Evolutionary conservation across 1,140 invertebrate species (phyloP), one percentile per base, ranked within the genome.

Genomic region (Antheraea pernyi): DNA sequence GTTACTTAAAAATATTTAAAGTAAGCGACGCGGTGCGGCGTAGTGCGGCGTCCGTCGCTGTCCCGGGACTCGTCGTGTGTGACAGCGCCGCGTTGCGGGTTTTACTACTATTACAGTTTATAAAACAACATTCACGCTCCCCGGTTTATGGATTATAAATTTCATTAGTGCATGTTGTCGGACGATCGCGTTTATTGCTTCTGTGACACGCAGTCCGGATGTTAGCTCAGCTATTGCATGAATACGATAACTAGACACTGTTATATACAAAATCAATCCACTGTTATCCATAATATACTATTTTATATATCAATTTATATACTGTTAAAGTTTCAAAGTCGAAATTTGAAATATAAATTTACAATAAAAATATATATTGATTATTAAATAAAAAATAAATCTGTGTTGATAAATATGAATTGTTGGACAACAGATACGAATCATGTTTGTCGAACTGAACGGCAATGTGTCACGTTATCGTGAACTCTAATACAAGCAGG

Each of bases 61-160:
- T 13, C 16, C 46, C 39, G 39, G 46, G 16, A 9, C 46, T 6
- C 16, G 46, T 53, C 46, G 46, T 53, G 46, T 53, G 46, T 53
- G 46, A 53, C 46, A 53, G 46, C 16, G 46, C 46, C 69, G 10
- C 16, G 46, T 11, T 67, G 67, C 72, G 60, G 76, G 74, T 73
- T 89, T 90, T 87, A 87, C 80, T 79, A 86, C 88, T 87, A 90
- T 88, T 87, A 82, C 82, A 83, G 83, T 87, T 86, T 86, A 86
- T 84, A 89, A 86, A 89, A 86, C 84, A 88, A 81, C 82, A 78
- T 79, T 75, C 73, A 71, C 68, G 70, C 76, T 76, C 70, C 78
- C 74, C 67, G 71, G 74, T 77, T 84, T 89, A 88, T 88, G 88
- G 88, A 82, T 86, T 87, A 90, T 90, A 90, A 90, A 90, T 88